These are phyloP conservation scores for Lichenostomus cassidix DNA, from an alignment of 2,113 vertebrate species.

Conservation along the genomic window DNA sequence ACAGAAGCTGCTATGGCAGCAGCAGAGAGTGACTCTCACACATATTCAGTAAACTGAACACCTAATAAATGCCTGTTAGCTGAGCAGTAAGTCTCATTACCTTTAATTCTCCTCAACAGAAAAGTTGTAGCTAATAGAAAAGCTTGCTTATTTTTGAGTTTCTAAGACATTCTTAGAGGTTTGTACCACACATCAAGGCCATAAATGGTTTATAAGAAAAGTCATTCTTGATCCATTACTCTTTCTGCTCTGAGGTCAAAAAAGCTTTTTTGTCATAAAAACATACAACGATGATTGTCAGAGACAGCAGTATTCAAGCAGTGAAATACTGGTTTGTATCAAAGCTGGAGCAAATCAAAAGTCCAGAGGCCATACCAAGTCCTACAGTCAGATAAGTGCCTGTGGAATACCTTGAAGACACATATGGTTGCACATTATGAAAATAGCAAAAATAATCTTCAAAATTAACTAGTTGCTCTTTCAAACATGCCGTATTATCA, in stretches of 20 bases:
- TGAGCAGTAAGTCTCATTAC: not conserved
- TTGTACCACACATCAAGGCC: not conserved
- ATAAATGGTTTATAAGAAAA: not conserved
- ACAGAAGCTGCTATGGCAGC: not conserved
- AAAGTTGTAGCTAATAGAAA: not conserved
- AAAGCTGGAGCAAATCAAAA: not conserved
- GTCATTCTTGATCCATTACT: not conserved
- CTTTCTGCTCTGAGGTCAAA: not conserved
- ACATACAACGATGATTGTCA: not conserved
- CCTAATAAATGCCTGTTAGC: not conserved
- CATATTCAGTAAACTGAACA: not conserved
- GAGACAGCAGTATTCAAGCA: not conserved
- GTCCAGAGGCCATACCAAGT: not conserved
- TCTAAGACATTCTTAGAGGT: not conserved
- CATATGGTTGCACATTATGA: fast-evolving
- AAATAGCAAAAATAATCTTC: not conserved
- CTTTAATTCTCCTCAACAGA: not conserved
- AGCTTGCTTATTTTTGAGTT: not conserved
- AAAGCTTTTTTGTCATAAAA: not conserved
- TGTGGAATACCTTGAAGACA: not conserved
- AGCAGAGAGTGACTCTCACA: not conserved
- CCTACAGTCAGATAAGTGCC: not conserved
- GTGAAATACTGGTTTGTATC: not conserved
- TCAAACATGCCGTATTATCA: not conserved
- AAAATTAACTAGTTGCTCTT: not conserved